Percentiles rank a stretch among this genome's conserved stretches.
Evolutionary conservation across 2,888 invertebrate species (phyloP).

Genomic region (Cataglyphis altisquamis): DNA sequence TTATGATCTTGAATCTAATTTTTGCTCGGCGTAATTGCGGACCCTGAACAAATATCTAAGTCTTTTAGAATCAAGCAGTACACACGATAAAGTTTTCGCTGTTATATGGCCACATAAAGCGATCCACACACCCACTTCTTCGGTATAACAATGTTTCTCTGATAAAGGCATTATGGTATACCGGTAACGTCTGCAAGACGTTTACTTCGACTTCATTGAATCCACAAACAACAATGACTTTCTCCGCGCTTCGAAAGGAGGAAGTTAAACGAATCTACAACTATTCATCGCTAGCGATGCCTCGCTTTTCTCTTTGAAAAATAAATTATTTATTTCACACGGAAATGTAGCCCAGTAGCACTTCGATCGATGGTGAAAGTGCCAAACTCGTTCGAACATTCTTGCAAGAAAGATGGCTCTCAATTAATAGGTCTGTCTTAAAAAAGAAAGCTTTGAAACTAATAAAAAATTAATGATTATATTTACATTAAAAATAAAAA

Average conservation of each 20-base stretch:
- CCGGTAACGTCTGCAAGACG: conserved; percentile 50
- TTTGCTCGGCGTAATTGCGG: conserved; percentile 52
- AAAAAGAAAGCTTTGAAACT: not conserved
- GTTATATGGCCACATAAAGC: conserved; percentile 62
- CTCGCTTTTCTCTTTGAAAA: conserved; percentile 56
- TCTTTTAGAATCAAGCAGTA: conserved; percentile 44
- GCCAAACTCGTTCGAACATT: conserved; percentile 12
- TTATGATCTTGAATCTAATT: conserved; percentile 16
- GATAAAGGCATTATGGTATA: conserved; percentile 65
- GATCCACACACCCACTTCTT: conserved; percentile 72
- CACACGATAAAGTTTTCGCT: conserved; percentile 49
- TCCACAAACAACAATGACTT: conserved; percentile 75
- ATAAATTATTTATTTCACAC: conserved; percentile 73
- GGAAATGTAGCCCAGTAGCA: conserved; percentile 49
- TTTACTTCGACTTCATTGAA: conserved; percentile 72
- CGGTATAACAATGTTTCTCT: conserved; percentile 70
- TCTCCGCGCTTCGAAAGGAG: conserved; percentile 75
- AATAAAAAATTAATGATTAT: not conserved
- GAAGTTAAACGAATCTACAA: conserved; percentile 67
- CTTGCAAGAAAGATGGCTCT: not conserved
- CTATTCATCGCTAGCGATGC: conserved; percentile 71
- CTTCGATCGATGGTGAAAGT: conserved; percentile 63
- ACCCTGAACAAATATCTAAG: conserved; percentile 27
- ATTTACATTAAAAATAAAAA: not conserved
- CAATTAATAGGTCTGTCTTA: not conserved